These are phyloP conservation scores for Xestia ashworthii DNA, from an alignment of 2,888 invertebrate species.

Conservation along the genomic window DNA sequence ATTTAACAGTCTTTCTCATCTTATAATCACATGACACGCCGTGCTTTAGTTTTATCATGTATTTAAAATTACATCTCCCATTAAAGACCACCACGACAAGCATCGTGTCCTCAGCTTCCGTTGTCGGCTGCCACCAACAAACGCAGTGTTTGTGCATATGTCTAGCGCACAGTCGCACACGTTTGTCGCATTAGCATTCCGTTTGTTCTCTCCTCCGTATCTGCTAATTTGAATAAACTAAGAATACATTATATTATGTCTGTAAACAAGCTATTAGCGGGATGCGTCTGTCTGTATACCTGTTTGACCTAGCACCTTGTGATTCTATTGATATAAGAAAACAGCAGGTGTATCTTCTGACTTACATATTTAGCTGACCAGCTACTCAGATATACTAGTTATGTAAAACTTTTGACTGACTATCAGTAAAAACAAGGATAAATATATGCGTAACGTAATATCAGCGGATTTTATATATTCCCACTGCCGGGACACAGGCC, in stretches of 20 bases:
- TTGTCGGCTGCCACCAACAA: slow-evolving; percentile 27
- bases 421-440: background rate
- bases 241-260: slow-evolving; percentile 52
- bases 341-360: slow-evolving; percentile 21
- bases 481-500: no score
- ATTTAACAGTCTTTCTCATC: background rate
- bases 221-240: slow-evolving; percentile 56
- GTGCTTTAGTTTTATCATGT: background rate
- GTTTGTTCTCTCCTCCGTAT: slow-evolving; percentile 35
- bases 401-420: background rate
- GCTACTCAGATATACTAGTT: background rate
- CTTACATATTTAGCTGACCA: slow-evolving; percentile 32
- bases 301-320: slow-evolving; percentile 43
- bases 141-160: slow-evolving; percentile 22
- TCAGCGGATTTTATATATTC: background rate
- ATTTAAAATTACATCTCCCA: slow-evolving; percentile 8
- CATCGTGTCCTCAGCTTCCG: slow-evolving; percentile 42
- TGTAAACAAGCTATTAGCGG: slow-evolving; percentile 54
- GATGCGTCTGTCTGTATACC: slow-evolving; percentile 40
- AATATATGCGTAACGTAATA: background rate
- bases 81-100: slow-evolving; percentile 18
- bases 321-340: slow-evolving; percentile 47
- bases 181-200: slow-evolving; percentile 45
- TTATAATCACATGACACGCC: background rate
- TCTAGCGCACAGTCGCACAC: slow-evolving; percentile 27